A percentile compares a stretch with the other conserved stretches of the same genome.
These are phyloP conservation scores for Panopea generosa DNA, from an alignment of 2,888 invertebrate genomes.

Conservation along the genomic window DNA sequence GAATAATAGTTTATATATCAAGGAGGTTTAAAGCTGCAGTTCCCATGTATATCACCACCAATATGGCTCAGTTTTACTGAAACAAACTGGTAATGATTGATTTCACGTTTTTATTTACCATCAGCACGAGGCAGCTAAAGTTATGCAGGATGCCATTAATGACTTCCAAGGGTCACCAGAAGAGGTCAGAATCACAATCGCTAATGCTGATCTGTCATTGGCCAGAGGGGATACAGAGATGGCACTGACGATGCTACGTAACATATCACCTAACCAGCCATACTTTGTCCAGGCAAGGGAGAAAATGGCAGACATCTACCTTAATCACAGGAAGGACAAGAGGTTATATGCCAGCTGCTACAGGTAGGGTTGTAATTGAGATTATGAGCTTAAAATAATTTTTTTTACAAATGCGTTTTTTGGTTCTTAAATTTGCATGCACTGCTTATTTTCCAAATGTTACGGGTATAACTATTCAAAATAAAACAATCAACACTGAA, in stretches of 20 bases:
- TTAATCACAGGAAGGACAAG: slow-evolving; percentile 94
- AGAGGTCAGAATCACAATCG: slow-evolving; percentile 93
- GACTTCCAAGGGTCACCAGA: slow-evolving; percentile 91
- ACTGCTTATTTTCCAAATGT: no score
- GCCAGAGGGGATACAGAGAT: slow-evolving; percentile 92
- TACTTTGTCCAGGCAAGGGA: slow-evolving; percentile 91
- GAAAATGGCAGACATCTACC: slow-evolving; percentile 94
- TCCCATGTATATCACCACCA: no score
- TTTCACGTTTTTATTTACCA: slow-evolving; percentile 18
- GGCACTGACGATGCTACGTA: slow-evolving; percentile 92
- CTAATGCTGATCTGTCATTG: slow-evolving; percentile 93
- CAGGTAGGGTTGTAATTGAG: slow-evolving; percentile 85
- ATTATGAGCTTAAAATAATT: neutral
- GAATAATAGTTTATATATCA: no score
- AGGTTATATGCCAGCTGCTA: slow-evolving; percentile 95
- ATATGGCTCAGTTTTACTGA: no score
- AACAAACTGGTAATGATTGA: no score
- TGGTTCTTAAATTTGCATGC: no score
- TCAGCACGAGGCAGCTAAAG: slow-evolving; percentile 91
- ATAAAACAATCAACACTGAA: no score
- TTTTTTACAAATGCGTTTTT: no score
- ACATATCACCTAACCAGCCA: slow-evolving; percentile 92
- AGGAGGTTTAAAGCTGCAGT: no score
- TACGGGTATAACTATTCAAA: no score
- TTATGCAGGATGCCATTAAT: slow-evolving; percentile 90